Conservation (phyloP, 2,113 vertebrate species). For the Lamprotornis superbus region DNA sequence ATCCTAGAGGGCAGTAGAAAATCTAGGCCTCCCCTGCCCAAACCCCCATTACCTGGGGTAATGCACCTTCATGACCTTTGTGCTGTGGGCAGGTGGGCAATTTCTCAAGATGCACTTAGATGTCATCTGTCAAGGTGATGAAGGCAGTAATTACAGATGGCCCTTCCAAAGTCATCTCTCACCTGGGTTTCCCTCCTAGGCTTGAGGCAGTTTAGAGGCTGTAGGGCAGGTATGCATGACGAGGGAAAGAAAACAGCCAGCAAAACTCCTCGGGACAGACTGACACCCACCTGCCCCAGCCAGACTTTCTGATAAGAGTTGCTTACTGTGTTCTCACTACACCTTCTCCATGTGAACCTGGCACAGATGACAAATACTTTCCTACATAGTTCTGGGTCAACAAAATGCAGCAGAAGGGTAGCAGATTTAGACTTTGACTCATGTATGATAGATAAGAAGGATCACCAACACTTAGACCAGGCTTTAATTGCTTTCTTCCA, state of each 20-base stretch:
- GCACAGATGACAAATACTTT: not conserved
- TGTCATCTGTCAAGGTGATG: fast-evolving
- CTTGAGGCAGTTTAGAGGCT: not conserved
- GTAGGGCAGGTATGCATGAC: fast-evolving
- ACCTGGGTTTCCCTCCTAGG: not conserved
- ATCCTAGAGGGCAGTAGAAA: not conserved
- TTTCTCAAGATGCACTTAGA: not conserved
- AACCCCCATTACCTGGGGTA: fast-evolving
- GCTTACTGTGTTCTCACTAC: not conserved
- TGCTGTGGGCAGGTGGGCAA: fast-evolving
- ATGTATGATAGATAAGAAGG: not conserved
- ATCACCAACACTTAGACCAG: not conserved
- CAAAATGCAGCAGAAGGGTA: fast-evolving
- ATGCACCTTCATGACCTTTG: not conserved
- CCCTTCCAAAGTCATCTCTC: not conserved
- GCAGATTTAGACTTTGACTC: not conserved
- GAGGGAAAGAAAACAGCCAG: not conserved
- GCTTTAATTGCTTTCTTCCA: not conserved
- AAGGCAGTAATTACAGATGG: not conserved
- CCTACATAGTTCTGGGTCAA: not conserved
- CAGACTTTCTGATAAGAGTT: not conserved
- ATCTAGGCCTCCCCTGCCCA: not conserved
- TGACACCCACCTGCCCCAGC: not conserved
- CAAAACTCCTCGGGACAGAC: not conserved
- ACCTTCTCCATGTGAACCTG: not conserved